phyloP scores from a whole-genome alignment of 2,113 vertebrate genomes.

The Neodon shergylaensis region DNA sequence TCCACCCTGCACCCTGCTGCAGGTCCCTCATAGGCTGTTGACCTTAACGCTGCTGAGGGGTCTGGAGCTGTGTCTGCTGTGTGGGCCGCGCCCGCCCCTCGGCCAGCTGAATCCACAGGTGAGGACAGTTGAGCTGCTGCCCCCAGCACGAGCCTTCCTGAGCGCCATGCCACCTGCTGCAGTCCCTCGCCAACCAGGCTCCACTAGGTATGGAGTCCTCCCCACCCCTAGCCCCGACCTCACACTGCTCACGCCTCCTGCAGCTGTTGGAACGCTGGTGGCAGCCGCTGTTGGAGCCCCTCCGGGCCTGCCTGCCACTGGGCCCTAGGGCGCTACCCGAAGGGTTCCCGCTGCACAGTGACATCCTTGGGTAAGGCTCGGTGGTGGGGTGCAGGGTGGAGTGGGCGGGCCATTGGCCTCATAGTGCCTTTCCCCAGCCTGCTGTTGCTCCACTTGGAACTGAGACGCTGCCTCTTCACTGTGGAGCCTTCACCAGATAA shows the following conservation, averaged over 20 bases:
- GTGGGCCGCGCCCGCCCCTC: conserved; percentile 91
- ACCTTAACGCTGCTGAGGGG: conserved; percentile 91
- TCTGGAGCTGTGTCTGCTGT: conserved; percentile 90
- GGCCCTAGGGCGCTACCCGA: conserved; percentile 84
- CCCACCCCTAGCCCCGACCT: background rate
- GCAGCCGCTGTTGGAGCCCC: conserved; percentile 88
- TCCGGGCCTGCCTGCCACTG: conserved; percentile 86
- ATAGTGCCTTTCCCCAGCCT: conserved; percentile 76
- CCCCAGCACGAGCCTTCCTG: background rate
- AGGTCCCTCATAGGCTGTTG: conserved; percentile 92
- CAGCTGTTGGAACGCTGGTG: conserved; percentile 89
- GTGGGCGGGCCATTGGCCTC: background rate
- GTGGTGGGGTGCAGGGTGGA: background rate
- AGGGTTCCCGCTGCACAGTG: conserved; percentile 84
- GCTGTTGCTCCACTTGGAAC: conserved; percentile 90
- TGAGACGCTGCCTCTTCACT: conserved; percentile 87
- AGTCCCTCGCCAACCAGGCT: background rate
- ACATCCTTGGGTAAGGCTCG: conserved; percentile 87
- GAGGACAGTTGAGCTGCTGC: background rate
- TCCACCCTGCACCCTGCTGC: background rate
- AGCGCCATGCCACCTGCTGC: background rate
- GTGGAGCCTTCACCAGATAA: conserved; percentile 74
- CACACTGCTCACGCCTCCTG: background rate
- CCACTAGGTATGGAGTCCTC: background rate
- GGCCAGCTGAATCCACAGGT: conserved; percentile 86